Conservation (phyloP, 1,140 invertebrate species). For the Drosophila pachea region DNA sequence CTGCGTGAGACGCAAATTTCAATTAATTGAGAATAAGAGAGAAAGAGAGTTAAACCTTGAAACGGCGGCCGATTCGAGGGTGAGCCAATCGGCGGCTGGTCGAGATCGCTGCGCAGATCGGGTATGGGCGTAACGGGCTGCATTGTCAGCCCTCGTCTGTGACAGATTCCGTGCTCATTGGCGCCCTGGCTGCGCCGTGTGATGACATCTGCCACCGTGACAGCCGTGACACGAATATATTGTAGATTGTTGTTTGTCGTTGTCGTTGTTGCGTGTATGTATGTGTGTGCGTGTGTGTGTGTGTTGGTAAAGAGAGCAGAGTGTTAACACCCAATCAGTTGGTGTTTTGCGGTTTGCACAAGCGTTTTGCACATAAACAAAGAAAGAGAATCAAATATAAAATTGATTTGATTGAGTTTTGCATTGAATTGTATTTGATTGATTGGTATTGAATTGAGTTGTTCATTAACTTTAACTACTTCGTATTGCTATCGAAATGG, state of each 20-base stretch:
- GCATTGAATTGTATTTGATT: not conserved
- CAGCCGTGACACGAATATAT: constrained; percentile 18
- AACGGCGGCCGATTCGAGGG: constrained; percentile 77
- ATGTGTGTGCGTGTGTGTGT: constrained; percentile 34
- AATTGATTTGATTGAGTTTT: constrained; percentile 34
- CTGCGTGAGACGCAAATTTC: constrained; percentile 32
- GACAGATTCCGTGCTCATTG: constrained; percentile 91
- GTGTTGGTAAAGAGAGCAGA: constrained; percentile 25
- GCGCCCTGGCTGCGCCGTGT: constrained; percentile 79
- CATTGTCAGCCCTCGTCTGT: constrained; percentile 89
- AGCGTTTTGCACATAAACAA: constrained; percentile 64
- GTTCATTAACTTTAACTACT: constrained; percentile 26
- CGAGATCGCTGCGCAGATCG: constrained; percentile 89
- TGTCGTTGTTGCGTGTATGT: constrained; percentile 36
- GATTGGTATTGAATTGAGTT: not conserved
- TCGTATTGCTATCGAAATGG: constrained; percentile 27
- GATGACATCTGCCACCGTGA: constrained; percentile 64
- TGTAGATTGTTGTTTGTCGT: constrained; percentile 16
- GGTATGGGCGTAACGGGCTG: constrained; percentile 87
- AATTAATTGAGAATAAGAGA: constrained; percentile 41
- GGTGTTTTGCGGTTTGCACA: constrained; percentile 55
- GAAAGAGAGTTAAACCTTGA: constrained; percentile 69
- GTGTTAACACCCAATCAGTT: constrained; percentile 56
- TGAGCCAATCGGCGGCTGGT: constrained; percentile 81
- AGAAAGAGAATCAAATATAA: constrained; percentile 62